Evolutionary conservation across 30 jellyfish, hydroid and myxozoan genomes (phyloP).

Genomic region (Nemopilema nomurai): DNA sequence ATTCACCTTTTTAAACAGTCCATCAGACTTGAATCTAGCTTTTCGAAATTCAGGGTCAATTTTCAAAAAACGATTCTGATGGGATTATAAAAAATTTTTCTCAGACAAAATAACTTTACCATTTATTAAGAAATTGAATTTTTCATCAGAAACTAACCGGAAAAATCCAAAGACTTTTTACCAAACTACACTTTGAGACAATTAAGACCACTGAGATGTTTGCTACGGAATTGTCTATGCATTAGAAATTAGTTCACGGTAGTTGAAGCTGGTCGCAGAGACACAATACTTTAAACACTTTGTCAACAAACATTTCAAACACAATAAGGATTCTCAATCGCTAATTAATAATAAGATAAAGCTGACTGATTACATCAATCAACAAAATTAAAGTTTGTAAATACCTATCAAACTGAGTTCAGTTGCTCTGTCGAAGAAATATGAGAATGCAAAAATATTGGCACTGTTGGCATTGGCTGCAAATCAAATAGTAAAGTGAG

Average conservation of each 20-base stretch:
- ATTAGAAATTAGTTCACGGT: too few relatives aligned
- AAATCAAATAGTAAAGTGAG: background rate
- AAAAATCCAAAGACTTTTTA: background rate
- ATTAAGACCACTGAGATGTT: too few relatives aligned
- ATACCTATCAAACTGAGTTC: conserved; percentile 73
- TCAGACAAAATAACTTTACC: background rate
- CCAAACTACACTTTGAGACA: too few relatives aligned
- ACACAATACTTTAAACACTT: too few relatives aligned
- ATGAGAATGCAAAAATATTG: conserved; percentile 63
- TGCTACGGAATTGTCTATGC: too few relatives aligned
- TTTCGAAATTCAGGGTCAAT: background rate
- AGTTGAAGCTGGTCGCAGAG: too few relatives aligned
- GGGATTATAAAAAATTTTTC: background rate
- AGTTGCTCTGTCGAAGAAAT: conserved; percentile 72
- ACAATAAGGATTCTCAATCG: too few relatives aligned
- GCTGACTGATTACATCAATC: background rate
- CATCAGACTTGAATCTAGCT: too few relatives aligned
- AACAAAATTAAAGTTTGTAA: background rate
- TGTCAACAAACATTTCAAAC: too few relatives aligned
- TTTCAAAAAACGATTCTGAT: background rate
- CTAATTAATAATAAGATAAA: too few relatives aligned
- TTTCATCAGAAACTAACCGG: background rate
- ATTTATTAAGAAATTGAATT: background rate
- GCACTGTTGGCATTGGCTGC: conserved; percentile 41
- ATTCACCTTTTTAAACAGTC: too few relatives aligned